Conservation (phyloP, 2,888 invertebrate genomes). For the Watsonalla binaria region DNA sequence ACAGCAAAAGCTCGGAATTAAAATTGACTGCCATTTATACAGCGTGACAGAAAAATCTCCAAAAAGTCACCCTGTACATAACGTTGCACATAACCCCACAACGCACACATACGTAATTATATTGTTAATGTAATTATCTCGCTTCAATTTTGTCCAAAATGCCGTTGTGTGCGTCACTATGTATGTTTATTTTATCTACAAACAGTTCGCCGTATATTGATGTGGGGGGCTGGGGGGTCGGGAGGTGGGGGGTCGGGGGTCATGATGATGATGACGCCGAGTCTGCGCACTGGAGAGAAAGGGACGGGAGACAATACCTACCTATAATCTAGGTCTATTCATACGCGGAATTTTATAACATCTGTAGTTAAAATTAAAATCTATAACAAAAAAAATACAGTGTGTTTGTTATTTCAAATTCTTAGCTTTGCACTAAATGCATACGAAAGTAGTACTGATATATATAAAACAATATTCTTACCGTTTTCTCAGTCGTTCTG, state of each 20-base stretch:
- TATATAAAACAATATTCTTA: no score
- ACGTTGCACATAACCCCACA: neutral
- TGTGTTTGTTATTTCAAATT: no score
- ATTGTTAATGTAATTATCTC: conserved; percentile 68
- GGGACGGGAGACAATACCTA: conserved; percentile 44
- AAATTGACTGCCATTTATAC: conserved; percentile 26
- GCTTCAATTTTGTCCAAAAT: conserved; percentile 67
- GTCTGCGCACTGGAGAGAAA: conserved; percentile 61
- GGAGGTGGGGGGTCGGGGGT: conserved; percentile 26
- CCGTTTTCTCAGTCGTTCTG: no score
- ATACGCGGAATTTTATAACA: no score
- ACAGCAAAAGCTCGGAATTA: conserved; percentile 23
- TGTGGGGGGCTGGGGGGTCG: conserved; percentile 33
- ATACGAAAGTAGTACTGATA: no score
- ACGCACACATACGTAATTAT: conserved; percentile 19
- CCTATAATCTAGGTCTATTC: conserved; percentile 29
- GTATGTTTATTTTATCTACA: conserved; percentile 62
- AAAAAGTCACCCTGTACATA: conserved; percentile 28
- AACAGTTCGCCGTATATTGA: conserved; percentile 64
- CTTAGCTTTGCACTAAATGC: no score
- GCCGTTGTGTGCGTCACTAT: conserved; percentile 24
- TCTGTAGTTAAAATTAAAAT: no score
- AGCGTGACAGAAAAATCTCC: conserved; percentile 36
- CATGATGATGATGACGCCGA: conserved; percentile 64
- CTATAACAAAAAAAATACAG: no score